phyloP scores from a whole-genome alignment of 2,888 invertebrate genomes.

The Yponomeuta evonymella region DNA sequence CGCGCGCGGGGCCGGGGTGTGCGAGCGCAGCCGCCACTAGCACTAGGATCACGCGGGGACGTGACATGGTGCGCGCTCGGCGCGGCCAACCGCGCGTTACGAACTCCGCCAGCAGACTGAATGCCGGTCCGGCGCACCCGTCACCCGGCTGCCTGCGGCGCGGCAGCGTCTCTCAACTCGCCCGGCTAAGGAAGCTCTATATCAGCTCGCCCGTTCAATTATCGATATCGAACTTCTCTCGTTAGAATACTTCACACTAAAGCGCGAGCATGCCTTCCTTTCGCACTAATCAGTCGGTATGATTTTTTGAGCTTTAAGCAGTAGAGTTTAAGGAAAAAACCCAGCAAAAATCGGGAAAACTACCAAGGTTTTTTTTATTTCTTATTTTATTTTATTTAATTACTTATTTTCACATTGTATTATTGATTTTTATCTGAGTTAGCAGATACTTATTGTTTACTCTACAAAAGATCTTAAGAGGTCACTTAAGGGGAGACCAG shows the following conservation, averaged over 20 bases:
- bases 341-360: no score
- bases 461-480: no score
- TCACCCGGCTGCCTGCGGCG: conserved; percentile 23
- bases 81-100: conserved; percentile 53
- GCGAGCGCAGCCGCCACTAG: conserved; percentile 73
- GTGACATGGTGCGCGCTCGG: conserved; percentile 61
- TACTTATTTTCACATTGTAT: no score
- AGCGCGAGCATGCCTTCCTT: no score
- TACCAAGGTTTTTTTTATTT: no score
- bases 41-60: conserved; percentile 56
- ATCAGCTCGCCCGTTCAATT: conserved; percentile 36
- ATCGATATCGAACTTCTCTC: conserved; percentile 48
- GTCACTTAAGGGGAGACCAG: no score
- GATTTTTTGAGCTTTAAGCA: no score
- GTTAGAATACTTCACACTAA: not conserved
- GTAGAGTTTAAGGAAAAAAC: no score
- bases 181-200: conserved; percentile 43
- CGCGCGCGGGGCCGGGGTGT: conserved; percentile 41
- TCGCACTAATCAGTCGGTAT: no score
- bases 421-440: no score
- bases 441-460: no score
- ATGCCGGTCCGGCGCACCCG: not conserved
- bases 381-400: no score
- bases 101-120: conserved; percentile 55
- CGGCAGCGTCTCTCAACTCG: conserved; percentile 26